Percentiles rank a stretch among this genome's conserved stretches.
Evolutionary conservation across 1,140 invertebrate species (phyloP).

Genomic region (Colletes latitarsis): DNA sequence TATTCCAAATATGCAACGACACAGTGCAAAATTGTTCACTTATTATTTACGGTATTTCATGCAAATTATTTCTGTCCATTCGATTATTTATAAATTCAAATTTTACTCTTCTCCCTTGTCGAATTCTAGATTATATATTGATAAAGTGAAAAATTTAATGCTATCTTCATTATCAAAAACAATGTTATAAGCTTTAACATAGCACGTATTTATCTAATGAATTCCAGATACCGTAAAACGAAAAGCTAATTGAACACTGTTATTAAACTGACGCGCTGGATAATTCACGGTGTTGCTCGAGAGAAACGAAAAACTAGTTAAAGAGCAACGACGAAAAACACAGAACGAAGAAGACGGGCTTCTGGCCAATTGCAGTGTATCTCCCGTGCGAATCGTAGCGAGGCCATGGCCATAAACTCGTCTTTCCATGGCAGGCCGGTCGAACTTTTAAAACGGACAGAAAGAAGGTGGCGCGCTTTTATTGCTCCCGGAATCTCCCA

Average conservation of each 20-base stretch:
- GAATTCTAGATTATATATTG: no score
- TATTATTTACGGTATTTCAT: not conserved
- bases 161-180: no score
- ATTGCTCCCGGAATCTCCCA: constrained; percentile 50
- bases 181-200: no score
- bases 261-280: not conserved
- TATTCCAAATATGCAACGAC: not conserved
- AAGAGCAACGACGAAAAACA: constrained; percentile 14
- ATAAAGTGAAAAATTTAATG: no score
- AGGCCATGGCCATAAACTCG: constrained; percentile 50
- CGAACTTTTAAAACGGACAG: constrained; percentile 61
- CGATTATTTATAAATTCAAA: no score
- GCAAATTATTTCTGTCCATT: not conserved
- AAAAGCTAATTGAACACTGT: no score
- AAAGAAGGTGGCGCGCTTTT: constrained; percentile 57
- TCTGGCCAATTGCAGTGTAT: not conserved
- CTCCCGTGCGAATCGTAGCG: constrained; percentile 21
- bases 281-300: constrained; percentile 12
- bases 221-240: not conserved
- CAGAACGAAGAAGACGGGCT: not conserved
- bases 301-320: constrained; percentile 2
- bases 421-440: constrained; percentile 18
- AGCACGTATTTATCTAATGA: no score
- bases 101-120: no score
- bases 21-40: not conserved